phyloP scores from a whole-genome alignment of 2,797 vertebrate species.

The Momotus momota region DNA sequence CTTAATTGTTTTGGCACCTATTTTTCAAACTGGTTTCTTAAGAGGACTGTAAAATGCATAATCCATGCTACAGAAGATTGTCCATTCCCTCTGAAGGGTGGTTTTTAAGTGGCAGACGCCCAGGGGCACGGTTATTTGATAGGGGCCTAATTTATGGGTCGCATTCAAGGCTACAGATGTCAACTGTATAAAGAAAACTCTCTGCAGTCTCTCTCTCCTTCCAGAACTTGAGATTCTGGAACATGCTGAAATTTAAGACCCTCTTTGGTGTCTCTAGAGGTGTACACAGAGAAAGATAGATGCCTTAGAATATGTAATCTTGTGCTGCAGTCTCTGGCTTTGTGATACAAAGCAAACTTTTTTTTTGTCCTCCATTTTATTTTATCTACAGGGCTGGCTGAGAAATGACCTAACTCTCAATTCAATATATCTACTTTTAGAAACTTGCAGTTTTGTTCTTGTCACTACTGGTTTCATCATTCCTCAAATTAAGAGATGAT shows the following conservation, averaged over 20 bases:
- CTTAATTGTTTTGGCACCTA: background rate
- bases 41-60: background rate
- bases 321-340: background rate
- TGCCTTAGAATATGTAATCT: background rate
- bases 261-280: background rate
- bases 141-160: background rate
- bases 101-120: background rate
- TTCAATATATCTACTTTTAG: background rate
- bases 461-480: conserved; percentile 3
- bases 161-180: background rate
- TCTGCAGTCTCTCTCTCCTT: background rate
- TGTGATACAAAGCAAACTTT: background rate
- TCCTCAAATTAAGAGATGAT: conserved; percentile 64
- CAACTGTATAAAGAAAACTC: background rate
- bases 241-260: conserved; percentile 15
- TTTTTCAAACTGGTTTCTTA: conserved; percentile 10
- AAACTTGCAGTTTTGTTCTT: conserved; percentile 29
- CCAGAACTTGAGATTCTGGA: background rate
- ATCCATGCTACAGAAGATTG: background rate
- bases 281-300: background rate
- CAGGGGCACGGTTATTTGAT: background rate
- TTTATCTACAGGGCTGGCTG: background rate
- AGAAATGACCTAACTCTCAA: conserved; percentile 33
- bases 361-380: background rate
- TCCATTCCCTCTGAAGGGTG: background rate